Evolutionary conservation across 2,888 invertebrate species (phyloP).

Genomic region (Diarsia mendica): DNA sequence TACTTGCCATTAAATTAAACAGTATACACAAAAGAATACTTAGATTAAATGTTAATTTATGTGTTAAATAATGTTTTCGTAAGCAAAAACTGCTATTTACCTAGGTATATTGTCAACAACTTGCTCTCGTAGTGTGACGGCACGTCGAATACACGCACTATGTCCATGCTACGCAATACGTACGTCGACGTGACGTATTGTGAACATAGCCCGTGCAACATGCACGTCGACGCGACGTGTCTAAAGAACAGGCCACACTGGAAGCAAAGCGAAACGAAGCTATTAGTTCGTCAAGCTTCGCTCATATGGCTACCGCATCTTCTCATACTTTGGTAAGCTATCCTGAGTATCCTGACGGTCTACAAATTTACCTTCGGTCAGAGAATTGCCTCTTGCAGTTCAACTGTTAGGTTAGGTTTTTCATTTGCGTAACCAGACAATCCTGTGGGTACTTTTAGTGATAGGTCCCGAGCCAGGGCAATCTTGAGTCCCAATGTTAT

Average conservation of each 20-base stretch:
- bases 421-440: no score
- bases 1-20: neutral
- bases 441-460: no score
- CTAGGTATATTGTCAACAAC: neutral
- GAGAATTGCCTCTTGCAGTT: no score
- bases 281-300: neutral
- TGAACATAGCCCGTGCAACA: neutral
- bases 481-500: neutral
- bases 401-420: no score
- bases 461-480: no score
- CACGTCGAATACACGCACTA: slow-evolving; percentile 1
- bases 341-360: neutral
- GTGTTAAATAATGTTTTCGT: neutral
- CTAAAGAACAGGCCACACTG: neutral
- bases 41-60: neutral
- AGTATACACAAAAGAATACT: no score
- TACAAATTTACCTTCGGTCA: neutral
- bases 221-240: neutral
- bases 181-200: neutral
- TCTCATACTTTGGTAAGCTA: neutral
- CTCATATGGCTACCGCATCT: neutral
- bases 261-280: neutral
- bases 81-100: neutral
- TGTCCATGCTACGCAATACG: neutral
- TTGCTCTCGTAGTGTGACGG: neutral